Evolutionary conservation across 2,888 invertebrate species (phyloP), one percentile per base, ranked within the genome.

Genomic region (Rhagium mordax): DNA sequence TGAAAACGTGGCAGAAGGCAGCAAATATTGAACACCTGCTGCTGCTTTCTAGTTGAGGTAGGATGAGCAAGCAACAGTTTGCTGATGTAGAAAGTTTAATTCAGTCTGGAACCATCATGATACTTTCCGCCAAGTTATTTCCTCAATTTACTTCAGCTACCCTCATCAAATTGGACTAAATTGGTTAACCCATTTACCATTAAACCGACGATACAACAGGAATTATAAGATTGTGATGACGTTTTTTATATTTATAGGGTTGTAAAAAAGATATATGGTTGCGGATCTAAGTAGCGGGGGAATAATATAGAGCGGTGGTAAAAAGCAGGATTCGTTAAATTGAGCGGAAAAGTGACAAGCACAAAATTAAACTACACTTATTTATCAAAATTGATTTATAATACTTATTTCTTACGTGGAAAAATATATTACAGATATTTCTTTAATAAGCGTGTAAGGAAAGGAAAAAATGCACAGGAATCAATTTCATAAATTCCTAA

Each of bases 11-110:
- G 18, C 55, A 59, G 27, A 16, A 27, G 33, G 41, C 10, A 48
- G 47, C 47, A 47, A 61, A 65, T 65, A 65, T 65, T 55, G 65
- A 65, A 65, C 65, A 65, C 65, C 65, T 65, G 65, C 65, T 65
- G 65, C 65, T 53, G 33, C 65, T 48, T 13, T 24, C 59, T 27
- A 16, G 18, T 24, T 15, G 33, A 16, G 13, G 18, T 15, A 13
- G 18, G 61, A 33, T 16, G 18, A 20, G 61, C 41, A 47, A 65
- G 65, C 65, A 65, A 65, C 65, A 65, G 65, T 65, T 65, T 65
- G 65, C 65, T 55, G 65, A 65, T 20, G 47, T 10, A 47, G 51
- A 33, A 24, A 15, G 59, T 29, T 59, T 59, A 59, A 59, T 59
- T 33, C 59, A 24, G 59, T 59, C 29, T 33, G 18, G 2, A 61